phyloP scores from a whole-genome alignment of 2,797 vertebrate species.

The Sebastes matsubarae region DNA sequence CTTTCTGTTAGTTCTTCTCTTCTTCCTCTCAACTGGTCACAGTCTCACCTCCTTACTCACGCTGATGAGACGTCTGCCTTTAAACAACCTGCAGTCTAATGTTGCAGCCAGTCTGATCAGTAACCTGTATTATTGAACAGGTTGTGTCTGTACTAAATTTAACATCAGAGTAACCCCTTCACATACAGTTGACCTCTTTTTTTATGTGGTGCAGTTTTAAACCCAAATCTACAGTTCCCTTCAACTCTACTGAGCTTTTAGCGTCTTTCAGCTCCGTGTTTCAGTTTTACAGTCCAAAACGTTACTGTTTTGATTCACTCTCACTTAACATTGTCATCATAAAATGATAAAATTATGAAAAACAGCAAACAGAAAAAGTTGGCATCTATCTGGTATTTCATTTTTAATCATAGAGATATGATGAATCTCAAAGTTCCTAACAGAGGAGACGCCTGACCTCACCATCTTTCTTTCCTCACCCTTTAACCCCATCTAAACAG shows the following conservation, averaged over 20 bases:
- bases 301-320: neutral
- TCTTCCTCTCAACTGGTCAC: constrained; percentile 1
- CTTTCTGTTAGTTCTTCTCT: neutral
- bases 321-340: neutral
- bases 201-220: neutral
- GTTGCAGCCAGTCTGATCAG: constrained; percentile 33
- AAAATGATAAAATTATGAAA: no score
- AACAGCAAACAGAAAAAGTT: neutral
- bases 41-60: constrained; percentile 34
- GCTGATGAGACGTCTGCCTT: constrained; percentile 26
- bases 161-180: neutral
- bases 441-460: neutral
- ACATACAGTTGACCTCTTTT: neutral
- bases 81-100: constrained; percentile 35
- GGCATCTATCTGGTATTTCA: neutral
- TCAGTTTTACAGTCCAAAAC: neutral
- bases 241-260: no score
- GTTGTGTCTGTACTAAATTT: constrained; percentile 44
- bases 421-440: constrained; percentile 1
- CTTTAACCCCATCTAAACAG: constrained; percentile 2
- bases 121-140: constrained; percentile 59
- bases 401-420: no score
- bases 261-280: neutral
- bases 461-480: neutral
- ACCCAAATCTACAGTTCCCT: no score